These are phyloP conservation scores for Caenorhabditis sp. DNA, from an alignment of 2,888 invertebrate species.

Conservation along the genomic window DNA sequence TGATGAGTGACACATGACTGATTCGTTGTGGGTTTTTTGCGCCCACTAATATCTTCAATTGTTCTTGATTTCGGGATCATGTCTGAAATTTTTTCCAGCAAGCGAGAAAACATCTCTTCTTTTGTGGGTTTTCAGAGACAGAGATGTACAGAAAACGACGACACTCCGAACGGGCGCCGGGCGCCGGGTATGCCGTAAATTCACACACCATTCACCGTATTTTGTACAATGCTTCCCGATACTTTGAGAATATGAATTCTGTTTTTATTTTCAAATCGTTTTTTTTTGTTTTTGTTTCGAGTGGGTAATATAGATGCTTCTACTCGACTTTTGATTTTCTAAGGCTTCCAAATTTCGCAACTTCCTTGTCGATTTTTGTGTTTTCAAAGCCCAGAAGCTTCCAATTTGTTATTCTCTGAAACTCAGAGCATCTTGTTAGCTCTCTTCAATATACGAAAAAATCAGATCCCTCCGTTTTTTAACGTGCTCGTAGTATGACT, in stretches of 20 bases:
- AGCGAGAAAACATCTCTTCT: too few species aligned
- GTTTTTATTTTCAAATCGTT: neutral
- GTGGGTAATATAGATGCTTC: too few species aligned
- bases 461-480: neutral
- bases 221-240: neutral
- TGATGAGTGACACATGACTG: conserved; percentile 62
- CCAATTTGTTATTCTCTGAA: too few species aligned
- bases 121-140: neutral
- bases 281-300: neutral
- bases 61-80: conserved; percentile 25
- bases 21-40: conserved; percentile 35
- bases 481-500: conserved; percentile 8
- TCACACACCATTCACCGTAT: neutral
- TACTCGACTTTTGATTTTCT: too few species aligned
- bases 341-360: too few species aligned
- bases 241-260: neutral
- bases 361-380: too few species aligned
- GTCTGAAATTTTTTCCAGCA: conserved; percentile 26
- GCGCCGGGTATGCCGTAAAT: conserved; percentile 38
- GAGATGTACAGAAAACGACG: conserved; percentile 21
- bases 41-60: conserved; percentile 24
- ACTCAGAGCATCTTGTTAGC: too few species aligned
- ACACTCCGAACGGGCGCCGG: conserved; percentile 18
- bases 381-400: too few species aligned
- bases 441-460: neutral